phyloP scores from a whole-genome alignment of 2,113 vertebrate genomes.

The Platanista minor region DNA sequence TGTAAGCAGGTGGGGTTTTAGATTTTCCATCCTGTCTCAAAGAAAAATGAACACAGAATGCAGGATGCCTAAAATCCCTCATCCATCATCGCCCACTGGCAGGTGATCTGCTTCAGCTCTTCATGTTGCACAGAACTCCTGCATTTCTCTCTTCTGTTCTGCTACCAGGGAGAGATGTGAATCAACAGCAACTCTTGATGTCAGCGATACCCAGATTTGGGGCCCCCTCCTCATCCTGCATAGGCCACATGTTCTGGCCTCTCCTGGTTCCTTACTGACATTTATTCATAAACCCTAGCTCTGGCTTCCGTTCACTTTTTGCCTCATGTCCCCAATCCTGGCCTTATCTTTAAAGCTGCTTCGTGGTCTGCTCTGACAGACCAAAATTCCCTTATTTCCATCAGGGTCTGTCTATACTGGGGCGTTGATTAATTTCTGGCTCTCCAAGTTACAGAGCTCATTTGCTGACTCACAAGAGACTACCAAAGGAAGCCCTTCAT shows the following conservation, averaged over 20 bases:
- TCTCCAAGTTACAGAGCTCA: slow-evolving; percentile 53
- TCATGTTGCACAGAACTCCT: background rate
- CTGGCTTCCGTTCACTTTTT: background rate
- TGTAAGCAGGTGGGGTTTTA: slow-evolving; percentile 55
- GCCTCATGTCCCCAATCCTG: background rate
- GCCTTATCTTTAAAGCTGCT: slow-evolving; percentile 33
- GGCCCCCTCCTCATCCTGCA: background rate
- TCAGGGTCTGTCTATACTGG: slow-evolving; percentile 46
- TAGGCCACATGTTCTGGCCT: background rate
- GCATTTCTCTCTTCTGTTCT: background rate
- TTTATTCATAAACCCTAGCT: background rate
- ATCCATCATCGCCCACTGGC: background rate
- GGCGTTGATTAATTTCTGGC: slow-evolving; percentile 56
- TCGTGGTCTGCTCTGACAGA: slow-evolving; percentile 8
- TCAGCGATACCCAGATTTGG: background rate
- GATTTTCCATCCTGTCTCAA: slow-evolving; percentile 58
- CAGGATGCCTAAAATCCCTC: background rate
- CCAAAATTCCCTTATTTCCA: slow-evolving; percentile 42
- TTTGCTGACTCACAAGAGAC: slow-evolving; percentile 67
- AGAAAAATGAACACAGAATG: slow-evolving; percentile 57
- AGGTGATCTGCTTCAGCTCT: background rate
- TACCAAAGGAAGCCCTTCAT: slow-evolving; percentile 66
- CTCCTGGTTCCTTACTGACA: background rate
- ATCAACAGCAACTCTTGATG: background rate
- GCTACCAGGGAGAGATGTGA: background rate